Conservation (phyloP, 2,797 vertebrate genomes). For the Lerista edwardsae region DNA sequence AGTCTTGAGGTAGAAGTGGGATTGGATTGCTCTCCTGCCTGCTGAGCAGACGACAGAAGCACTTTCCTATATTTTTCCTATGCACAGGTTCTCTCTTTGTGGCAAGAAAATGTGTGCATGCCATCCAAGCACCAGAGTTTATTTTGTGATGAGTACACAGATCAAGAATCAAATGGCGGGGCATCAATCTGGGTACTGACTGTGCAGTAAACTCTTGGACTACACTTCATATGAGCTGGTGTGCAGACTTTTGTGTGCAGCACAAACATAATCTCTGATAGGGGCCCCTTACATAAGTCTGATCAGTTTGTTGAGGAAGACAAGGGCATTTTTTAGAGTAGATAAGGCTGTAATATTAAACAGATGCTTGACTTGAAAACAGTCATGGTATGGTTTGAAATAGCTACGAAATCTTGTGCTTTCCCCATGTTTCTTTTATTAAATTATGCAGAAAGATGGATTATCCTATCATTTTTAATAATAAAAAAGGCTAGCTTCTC, state of each 20-base stretch:
- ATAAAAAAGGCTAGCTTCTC: constrained; percentile 1
- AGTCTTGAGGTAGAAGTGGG: neutral
- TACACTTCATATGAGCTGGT: too few species aligned
- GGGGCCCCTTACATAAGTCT: neutral
- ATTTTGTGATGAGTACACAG: neutral
- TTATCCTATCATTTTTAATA: neutral
- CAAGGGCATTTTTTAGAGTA: neutral
- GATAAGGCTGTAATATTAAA: neutral
- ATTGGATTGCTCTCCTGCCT: neutral
- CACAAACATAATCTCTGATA: neutral
- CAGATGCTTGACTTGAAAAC: constrained; percentile 19
- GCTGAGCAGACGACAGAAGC: neutral
- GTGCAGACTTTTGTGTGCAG: neutral
- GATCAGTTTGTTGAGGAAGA: neutral
- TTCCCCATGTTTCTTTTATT: constrained; percentile 36
- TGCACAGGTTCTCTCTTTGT: too few species aligned
- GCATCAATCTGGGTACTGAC: neutral
- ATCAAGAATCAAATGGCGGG: neutral
- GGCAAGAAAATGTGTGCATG: neutral
- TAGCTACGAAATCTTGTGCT: neutral
- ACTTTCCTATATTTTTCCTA: neutral
- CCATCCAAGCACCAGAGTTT: neutral
- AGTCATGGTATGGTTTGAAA: neutral
- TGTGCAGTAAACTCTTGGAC: neutral
- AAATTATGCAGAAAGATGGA: neutral